Percentiles rank a stretch among this genome's conserved stretches.
phyloP scores from a whole-genome alignment of 2,113 vertebrate species.

The Brienomyrus brachyistius region DNA sequence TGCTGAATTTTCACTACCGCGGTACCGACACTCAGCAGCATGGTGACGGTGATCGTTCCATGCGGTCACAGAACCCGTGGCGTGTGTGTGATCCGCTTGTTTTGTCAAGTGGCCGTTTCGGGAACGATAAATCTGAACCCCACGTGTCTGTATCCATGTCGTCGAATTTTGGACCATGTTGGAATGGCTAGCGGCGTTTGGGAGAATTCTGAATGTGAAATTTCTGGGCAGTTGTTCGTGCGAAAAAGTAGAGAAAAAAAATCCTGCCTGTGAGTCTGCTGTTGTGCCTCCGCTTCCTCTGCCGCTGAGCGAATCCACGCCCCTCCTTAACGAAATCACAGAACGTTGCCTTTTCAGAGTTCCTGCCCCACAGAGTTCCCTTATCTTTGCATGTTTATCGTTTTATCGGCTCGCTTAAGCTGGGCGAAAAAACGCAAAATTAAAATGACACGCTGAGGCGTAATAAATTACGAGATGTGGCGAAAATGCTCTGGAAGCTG shows the following conservation, averaged over 20 bases:
- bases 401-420: neutral
- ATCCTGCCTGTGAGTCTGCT: neutral
- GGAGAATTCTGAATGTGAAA: neutral
- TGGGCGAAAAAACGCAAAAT: neutral
- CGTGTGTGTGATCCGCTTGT: neutral
- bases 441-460: neutral
- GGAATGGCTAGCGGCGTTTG: neutral
- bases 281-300: neutral
- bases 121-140: neutral
- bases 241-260: neutral
- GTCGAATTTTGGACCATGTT: neutral
- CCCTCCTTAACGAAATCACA: neutral
- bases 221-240: neutral
- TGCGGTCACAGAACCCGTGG: neutral
- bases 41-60: neutral
- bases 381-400: neutral
- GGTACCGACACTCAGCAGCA: neutral
- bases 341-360: neutral
- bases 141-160: neutral
- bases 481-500: neutral
- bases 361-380: neutral
- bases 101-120: neutral
- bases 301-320: neutral
- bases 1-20: neutral
- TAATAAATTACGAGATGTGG: neutral